Conservation (phyloP, 2,888 invertebrate genomes). For the Zootermopsis nevadensis region DNA sequence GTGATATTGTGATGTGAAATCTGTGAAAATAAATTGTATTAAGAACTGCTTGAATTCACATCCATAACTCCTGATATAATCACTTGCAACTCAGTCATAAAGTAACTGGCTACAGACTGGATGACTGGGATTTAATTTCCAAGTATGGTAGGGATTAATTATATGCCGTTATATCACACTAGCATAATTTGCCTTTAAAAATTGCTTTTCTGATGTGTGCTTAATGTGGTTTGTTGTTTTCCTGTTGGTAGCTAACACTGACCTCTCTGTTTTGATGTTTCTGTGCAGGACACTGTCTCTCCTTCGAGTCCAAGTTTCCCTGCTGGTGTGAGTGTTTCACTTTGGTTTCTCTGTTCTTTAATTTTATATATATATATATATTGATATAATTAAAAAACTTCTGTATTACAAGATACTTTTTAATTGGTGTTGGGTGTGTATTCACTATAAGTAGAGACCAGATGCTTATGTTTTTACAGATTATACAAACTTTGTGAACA, state of each 20-base stretch:
- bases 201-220: neutral
- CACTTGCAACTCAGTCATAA: too few species aligned
- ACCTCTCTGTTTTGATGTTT: conserved; percentile 50
- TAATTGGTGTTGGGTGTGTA: neutral
- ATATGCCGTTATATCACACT: neutral
- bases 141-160: too few species aligned
- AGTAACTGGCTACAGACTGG: too few species aligned
- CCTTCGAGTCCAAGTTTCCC: conserved; percentile 54
- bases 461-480: neutral
- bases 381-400: conserved; percentile 23
- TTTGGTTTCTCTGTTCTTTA: conserved; percentile 37
- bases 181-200: neutral
- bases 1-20: too few species aligned
- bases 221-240: neutral
- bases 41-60: too few species aligned
- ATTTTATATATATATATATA: conserved; percentile 28
- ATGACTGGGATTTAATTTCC: too few species aligned
- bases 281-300: conserved; percentile 54
- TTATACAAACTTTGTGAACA: neutral
- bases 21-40: too few species aligned
- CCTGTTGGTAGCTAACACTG: conserved; percentile 9
- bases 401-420: neutral
- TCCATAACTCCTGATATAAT: too few species aligned
- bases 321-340: conserved; percentile 51
- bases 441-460: neutral